Evolutionary conservation across 2,797 vertebrate species (phyloP).

Genomic region (Lacerta bilineata): DNA sequence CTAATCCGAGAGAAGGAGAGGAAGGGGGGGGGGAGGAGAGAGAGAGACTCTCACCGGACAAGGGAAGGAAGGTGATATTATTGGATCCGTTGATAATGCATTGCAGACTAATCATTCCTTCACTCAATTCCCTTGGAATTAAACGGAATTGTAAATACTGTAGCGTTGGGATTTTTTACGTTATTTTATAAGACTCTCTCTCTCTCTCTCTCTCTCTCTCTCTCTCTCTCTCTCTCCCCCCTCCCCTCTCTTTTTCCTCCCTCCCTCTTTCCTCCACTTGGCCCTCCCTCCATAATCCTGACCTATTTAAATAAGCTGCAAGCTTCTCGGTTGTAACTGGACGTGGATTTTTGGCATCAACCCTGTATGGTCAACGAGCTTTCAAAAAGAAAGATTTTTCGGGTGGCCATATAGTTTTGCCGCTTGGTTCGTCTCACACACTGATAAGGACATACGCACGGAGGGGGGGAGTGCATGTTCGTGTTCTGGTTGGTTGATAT

Average conservation of each 20-base stretch:
- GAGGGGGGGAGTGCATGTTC: too few species aligned
- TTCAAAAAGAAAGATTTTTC: background rate
- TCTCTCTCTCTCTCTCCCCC: background rate
- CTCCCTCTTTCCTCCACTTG: background rate
- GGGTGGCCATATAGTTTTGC: background rate
- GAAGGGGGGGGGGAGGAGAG: background rate
- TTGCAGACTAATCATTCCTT: too few species aligned
- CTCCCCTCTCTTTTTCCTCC: background rate
- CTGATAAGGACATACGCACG: too few species aligned
- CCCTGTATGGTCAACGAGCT: background rate
- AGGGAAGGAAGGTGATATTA: background rate
- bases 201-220: background rate
- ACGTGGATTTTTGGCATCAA: background rate
- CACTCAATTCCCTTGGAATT: background rate
- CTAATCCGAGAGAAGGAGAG: background rate
- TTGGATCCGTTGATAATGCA: too few species aligned
- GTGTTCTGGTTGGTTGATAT: background rate
- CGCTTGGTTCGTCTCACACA: background rate
- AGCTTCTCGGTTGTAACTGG: background rate
- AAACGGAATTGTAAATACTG: background rate
- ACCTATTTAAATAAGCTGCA: slow-evolving; percentile 6
- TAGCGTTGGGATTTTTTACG: background rate
- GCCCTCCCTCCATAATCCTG: background rate
- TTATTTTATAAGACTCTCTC: background rate
- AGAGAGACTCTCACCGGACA: background rate